Evolutionary conservation across 2,888 invertebrate species (phyloP).

Genomic region (Xylota segnis): DNA sequence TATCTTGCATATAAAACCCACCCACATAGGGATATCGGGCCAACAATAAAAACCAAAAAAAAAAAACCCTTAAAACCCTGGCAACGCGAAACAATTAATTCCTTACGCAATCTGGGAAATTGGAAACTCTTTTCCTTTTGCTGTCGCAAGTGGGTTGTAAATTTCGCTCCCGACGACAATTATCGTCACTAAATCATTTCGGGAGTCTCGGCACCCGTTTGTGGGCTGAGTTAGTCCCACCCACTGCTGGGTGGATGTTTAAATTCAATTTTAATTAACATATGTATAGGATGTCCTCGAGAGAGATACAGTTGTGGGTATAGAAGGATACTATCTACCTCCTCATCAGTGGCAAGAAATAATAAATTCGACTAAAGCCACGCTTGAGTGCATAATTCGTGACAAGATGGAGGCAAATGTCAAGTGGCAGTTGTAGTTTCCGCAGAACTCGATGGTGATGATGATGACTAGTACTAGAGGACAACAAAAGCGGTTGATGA

Average conservation of each 20-base stretch:
- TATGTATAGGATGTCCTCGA: conserved; percentile 10
- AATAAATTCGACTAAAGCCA: conserved; percentile 49
- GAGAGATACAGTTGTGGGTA: background rate
- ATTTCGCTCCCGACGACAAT: conserved; percentile 2
- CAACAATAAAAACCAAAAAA: background rate
- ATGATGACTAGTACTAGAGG: conserved; percentile 2
- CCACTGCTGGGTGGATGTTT: background rate
- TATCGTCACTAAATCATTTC: conserved; percentile 13
- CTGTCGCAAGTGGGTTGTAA: background rate
- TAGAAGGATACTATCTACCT: background rate
- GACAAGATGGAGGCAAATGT: conserved; percentile 45
- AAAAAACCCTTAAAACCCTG: too few species aligned
- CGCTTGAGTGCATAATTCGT: conserved; percentile 38
- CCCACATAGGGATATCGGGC: background rate
- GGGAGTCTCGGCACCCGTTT: background rate
- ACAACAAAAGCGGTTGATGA: conserved; percentile 23
- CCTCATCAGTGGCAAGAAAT: conserved; percentile 1
- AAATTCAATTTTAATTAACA: conserved; percentile 46
- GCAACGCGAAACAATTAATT: conserved; percentile 5
- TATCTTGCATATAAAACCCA: background rate
- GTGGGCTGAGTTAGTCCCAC: background rate
- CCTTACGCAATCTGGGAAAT: background rate
- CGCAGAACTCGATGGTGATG: conserved; percentile 6
- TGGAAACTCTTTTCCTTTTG: conserved; percentile 1
- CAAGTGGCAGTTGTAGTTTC: conserved; percentile 28